Conservation (phyloP, 2,888 invertebrate genomes). For the Andrena dorsata region DNA sequence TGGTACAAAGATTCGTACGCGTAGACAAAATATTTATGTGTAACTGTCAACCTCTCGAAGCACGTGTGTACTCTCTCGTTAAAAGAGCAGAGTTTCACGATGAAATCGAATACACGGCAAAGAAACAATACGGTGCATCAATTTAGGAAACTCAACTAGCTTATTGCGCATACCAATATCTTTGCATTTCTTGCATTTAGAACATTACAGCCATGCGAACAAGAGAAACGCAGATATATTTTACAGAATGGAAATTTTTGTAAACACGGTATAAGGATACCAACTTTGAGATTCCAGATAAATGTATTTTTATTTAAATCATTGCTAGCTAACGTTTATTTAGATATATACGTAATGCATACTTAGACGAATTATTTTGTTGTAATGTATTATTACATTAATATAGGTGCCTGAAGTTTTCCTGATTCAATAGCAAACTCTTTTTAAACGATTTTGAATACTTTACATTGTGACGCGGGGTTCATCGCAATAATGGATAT, state of each 20-base stretch:
- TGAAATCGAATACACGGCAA: conserved; percentile 13
- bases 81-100: conserved; percentile 27
- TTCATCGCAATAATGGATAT: conserved; percentile 18
- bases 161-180: conserved; percentile 44
- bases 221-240: conserved; percentile 49
- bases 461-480: conserved; percentile 11
- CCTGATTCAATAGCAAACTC: conserved; percentile 3
- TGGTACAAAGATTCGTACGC: conserved; percentile 30
- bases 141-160: conserved; percentile 47
- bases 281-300: conserved; percentile 46
- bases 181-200: conserved; percentile 68
- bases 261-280: conserved; percentile 39
- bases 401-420: conserved; percentile 32
- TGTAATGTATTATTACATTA: conserved; percentile 40
- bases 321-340: conserved; percentile 34
- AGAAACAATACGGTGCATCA: conserved; percentile 23
- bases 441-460: conserved; percentile 35
- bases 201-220: conserved; percentile 45
- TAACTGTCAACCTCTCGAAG: conserved; percentile 36
- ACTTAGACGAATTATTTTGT: conserved; percentile 33
- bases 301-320: conserved; percentile 45
- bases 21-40: conserved; percentile 39
- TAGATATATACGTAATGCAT: conserved; percentile 5
- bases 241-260: conserved; percentile 43
- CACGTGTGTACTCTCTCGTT: conserved; percentile 20